These are phyloP conservation scores for Lagopus leucura DNA, from an alignment of 2,113 vertebrate species.

Conservation along the genomic window DNA sequence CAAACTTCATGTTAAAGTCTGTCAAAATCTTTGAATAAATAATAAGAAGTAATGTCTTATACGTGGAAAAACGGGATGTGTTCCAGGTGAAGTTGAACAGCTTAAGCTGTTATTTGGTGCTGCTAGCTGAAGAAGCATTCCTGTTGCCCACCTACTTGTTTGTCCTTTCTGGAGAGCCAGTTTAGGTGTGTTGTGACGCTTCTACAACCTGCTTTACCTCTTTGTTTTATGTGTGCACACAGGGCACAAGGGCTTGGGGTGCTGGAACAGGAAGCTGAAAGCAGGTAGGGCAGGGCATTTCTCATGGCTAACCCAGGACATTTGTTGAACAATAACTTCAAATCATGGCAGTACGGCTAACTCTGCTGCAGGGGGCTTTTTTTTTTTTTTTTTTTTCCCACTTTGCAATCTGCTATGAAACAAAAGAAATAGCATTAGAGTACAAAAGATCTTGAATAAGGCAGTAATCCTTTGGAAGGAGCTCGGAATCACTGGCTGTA, in stretches of 20 bases:
- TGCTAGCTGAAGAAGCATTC: neutral
- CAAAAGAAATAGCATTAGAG: neutral
- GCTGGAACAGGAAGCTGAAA: neutral
- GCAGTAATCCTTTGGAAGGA: neutral
- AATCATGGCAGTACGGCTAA: neutral
- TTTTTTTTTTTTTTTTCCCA: neutral
- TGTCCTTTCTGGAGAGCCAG: neutral
- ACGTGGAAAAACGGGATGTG: neutral
- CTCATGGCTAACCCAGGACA: neutral
- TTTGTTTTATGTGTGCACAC: neutral
- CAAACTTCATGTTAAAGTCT: neutral
- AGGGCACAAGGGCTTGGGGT: neutral
- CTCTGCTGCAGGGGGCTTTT: neutral
- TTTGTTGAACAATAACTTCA: neutral
- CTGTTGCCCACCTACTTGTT: neutral
- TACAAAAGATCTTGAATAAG: neutral
- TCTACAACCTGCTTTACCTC: neutral
- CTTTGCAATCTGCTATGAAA: neutral
- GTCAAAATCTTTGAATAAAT: constrained; percentile 21
- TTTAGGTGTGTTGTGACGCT: neutral
- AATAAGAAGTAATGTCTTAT: neutral
- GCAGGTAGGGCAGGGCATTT: neutral
- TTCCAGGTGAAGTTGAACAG: neutral
- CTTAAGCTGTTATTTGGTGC: neutral
- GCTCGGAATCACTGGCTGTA: neutral